These are phyloP conservation scores for Zaprionus camerounensis DNA, from an alignment of 1,140 invertebrate species.

Conservation along the genomic window DNA sequence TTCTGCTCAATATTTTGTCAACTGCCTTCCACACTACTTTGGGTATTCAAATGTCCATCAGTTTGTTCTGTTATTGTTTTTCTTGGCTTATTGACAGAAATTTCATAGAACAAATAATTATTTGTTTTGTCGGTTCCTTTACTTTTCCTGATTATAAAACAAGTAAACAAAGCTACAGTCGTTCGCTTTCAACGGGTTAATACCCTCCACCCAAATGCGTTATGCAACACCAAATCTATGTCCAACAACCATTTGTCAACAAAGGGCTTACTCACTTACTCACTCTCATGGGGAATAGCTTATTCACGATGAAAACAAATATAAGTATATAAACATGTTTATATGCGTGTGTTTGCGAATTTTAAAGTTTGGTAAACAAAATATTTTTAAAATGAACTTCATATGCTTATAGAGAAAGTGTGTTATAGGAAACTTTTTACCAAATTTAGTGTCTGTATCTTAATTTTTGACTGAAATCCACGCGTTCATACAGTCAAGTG, in stretches of 20 bases:
- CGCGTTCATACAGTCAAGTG: not conserved
- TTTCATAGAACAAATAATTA: constrained; percentile 66
- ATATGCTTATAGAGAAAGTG: not conserved
- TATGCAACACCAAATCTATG: not conserved
- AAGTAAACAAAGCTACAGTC: not conserved
- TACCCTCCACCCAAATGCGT: not conserved
- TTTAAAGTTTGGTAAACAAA: not conserved
- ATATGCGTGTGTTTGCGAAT: not conserved
- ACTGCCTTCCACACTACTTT: not conserved
- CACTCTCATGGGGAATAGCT: not conserved
- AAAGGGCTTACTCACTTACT: not conserved
- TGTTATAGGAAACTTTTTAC: not conserved
- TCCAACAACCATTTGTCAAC: not conserved
- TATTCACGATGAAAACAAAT: not conserved
- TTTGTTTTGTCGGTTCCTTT: constrained; percentile 26
- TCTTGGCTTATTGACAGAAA: constrained; percentile 63
- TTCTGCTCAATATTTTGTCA: too few relatives aligned
- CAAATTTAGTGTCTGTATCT: not conserved
- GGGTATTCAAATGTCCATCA: constrained; percentile 22
- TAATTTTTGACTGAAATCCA: not conserved
- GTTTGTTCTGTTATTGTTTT: constrained; percentile 20
- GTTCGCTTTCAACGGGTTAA: not conserved
- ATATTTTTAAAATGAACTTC: not conserved
- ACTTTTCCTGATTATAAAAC: constrained; percentile 9
- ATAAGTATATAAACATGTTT: not conserved